Evolutionary conservation across 2,888 invertebrate species (phyloP).

Genomic region (Bursaphelenchus okinawaensis): DNA sequence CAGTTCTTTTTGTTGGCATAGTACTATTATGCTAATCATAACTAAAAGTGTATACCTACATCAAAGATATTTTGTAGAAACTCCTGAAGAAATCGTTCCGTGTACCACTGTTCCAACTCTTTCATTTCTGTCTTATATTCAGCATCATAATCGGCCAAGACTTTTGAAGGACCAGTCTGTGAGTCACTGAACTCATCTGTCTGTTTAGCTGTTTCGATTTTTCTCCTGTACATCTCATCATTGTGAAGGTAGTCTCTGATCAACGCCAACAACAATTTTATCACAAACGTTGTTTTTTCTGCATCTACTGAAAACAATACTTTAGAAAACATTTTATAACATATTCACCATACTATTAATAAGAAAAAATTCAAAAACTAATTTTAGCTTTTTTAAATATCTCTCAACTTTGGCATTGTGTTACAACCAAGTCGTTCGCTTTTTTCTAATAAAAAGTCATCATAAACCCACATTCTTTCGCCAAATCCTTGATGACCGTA

Average conservation of each 20-base stretch:
- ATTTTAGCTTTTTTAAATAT: too few relatives aligned
- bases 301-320: background rate
- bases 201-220: background rate
- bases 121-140: background rate
- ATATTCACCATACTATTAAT: background rate
- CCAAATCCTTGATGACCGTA: background rate
- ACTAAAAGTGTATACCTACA: background rate
- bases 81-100: background rate
- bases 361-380: too few relatives aligned
- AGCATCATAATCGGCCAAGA: background rate
- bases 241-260: background rate
- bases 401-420: too few relatives aligned
- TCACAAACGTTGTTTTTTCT: background rate
- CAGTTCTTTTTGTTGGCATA: too few relatives aligned
- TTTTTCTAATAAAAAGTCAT: too few relatives aligned
- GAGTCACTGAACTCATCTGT: background rate
- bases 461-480: background rate
- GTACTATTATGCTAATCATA: background rate
- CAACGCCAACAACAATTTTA: background rate
- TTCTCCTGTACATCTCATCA: background rate
- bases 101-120: background rate
- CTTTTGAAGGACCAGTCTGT: background rate
- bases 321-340: background rate
- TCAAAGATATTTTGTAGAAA: conserved; percentile 3
- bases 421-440: too few relatives aligned